These are phyloP conservation scores for Cynopterus brachyotis DNA, from an alignment of 2,113 vertebrate species.

Conservation along the genomic window DNA sequence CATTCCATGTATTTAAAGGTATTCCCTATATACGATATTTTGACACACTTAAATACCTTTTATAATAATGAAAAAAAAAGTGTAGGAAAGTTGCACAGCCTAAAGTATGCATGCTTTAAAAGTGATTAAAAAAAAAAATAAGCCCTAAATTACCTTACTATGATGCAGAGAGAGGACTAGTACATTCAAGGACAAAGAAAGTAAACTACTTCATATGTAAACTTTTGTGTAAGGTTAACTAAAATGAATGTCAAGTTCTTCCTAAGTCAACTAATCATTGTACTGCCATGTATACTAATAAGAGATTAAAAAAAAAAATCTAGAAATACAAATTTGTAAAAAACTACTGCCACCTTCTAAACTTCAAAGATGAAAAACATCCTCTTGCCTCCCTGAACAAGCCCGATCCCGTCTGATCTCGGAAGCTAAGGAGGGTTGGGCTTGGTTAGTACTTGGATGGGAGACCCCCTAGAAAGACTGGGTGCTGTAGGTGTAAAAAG, in stretches of 20 bases:
- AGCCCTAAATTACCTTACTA: not conserved
- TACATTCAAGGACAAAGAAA: not conserved
- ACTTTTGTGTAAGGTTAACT: not conserved
- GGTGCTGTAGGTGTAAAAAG: no score
- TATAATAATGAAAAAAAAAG: no score
- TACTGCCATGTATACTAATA: not conserved
- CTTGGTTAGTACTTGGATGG: no score
- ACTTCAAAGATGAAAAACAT: not conserved
- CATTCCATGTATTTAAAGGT: not conserved
- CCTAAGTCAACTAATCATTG: not conserved
- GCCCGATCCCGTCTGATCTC: no score
- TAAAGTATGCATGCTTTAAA: slow-evolving; percentile 5
- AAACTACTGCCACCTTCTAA: not conserved
- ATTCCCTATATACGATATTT: not conserved
- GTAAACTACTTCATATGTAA: not conserved
- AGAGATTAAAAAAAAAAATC: not conserved
- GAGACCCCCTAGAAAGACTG: no score
- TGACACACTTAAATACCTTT: not conserved
- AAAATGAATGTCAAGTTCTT: not conserved
- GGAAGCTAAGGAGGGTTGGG: no score
- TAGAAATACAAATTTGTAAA: not conserved
- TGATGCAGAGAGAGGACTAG: not conserved
- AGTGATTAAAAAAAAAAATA: not conserved
- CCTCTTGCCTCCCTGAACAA: not conserved
- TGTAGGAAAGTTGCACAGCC: not conserved